Percentiles rank a stretch among this genome's conserved stretches.
Evolutionary conservation across 2,113 vertebrate species (phyloP).

Genomic region (Erythrocebus patas): DNA sequence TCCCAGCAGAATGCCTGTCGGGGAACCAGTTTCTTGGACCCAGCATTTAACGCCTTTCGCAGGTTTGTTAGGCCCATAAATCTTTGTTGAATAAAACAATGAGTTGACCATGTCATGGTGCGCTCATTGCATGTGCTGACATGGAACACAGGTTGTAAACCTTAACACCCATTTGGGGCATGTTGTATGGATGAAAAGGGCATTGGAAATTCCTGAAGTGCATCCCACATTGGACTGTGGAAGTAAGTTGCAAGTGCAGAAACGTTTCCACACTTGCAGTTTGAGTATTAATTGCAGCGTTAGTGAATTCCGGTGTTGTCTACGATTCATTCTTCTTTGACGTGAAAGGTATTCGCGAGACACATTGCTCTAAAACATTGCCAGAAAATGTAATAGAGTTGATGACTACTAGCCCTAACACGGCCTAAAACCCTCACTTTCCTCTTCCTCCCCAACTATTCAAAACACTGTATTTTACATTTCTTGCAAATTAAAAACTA

Average conservation of each 20-base stretch:
- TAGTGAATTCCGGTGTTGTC: background rate
- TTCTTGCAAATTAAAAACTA: background rate
- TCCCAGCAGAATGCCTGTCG: background rate
- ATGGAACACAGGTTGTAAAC: background rate
- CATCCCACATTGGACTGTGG: too few species aligned
- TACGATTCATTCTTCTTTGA: background rate
- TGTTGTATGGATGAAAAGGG: background rate
- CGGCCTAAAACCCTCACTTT: background rate
- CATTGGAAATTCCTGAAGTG: rapidly evolving
- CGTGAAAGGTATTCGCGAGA: too few species aligned
- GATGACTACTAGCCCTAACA: background rate
- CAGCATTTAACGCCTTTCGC: rapidly evolving
- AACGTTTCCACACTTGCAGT: background rate
- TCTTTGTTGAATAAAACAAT: background rate
- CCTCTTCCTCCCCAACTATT: background rate
- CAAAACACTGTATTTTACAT: rapidly evolving
- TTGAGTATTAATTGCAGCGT: background rate
- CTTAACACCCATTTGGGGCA: rapidly evolving
- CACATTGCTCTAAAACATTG: too few species aligned
- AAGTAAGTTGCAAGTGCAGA: background rate
- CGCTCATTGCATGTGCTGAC: too few species aligned
- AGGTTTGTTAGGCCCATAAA: background rate
- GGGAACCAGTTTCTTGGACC: background rate
- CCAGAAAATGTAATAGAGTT: background rate
- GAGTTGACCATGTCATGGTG: background rate